A percentile compares a stretch with the other conserved stretches of the same genome.
These are phyloP conservation scores for Stigmatopora nigra DNA, from an alignment of 2,113 vertebrate genomes.

Conservation along the genomic window DNA sequence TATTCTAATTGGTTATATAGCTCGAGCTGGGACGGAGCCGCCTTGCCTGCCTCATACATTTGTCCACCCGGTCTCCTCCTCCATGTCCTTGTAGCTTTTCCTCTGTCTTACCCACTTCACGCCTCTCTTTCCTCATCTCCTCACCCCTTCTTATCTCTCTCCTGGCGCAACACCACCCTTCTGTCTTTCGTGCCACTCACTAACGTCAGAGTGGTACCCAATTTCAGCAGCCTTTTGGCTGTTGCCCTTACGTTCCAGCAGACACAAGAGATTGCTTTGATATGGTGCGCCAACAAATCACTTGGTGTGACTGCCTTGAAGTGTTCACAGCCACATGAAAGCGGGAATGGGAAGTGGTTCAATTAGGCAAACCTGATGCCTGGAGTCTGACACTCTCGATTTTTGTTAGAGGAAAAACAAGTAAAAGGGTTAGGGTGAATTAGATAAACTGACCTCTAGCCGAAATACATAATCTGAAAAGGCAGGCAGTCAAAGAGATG, in stretches of 20 bases:
- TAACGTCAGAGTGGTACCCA: constrained; percentile 56
- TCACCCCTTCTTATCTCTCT: constrained; percentile 28
- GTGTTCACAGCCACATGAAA: constrained; percentile 55
- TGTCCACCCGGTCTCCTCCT: constrained; percentile 43
- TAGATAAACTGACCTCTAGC: constrained; percentile 34
- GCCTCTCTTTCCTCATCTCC: constrained; percentile 36
- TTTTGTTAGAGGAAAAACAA: constrained; percentile 26
- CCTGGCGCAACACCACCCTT: constrained; percentile 20
- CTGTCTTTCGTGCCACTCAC: constrained; percentile 37
- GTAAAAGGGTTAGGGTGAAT: constrained; percentile 20
- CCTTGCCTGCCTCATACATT: constrained; percentile 60
- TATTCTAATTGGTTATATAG: constrained; percentile 70
- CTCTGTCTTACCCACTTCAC: constrained; percentile 24
- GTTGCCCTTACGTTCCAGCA: constrained; percentile 63
- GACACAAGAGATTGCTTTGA: constrained; percentile 69
- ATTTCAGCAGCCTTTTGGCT: constrained; percentile 50
- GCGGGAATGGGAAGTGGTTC: constrained; percentile 54
- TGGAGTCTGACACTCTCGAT: constrained; percentile 31
- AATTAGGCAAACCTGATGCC: constrained; percentile 63
- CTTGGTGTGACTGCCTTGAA: constrained; percentile 49
- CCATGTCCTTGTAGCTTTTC: constrained; percentile 30
- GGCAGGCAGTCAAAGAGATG: constrained; percentile 11
- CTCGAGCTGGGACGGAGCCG: constrained; percentile 59
- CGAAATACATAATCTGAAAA: constrained; percentile 16
- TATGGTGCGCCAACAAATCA: constrained; percentile 57